Base-by-base conservation (phyloP, 2,113 vertebrate genomes). In the Mesitornis unicolor region DNA sequence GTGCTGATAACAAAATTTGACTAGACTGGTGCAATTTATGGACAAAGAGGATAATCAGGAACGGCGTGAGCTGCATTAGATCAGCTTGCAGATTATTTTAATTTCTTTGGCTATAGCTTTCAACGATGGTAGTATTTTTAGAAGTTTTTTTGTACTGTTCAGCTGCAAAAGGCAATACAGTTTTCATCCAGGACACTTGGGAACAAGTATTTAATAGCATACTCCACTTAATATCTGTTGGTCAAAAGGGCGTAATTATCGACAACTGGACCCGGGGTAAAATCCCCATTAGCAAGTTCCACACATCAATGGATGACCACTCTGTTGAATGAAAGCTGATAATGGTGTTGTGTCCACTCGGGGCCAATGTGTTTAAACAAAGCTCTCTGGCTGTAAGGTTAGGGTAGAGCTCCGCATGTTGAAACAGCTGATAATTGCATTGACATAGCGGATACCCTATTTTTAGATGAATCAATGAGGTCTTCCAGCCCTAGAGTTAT, bases 281-380 rank as follows among this genome's bases (percentile, higher is more conserved):
- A 91, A 91, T 76, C 67, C 91, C 94, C 96, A 83, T 87, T 69
- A 89, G 94, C 93, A 94, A 95, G 87, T 96, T 97, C 96, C 95
- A 96, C 67, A 61, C 74, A 28, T 97, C 94, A 7, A 96, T 97
- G 96, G 65, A 33, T 76, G 91, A 20, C 73, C 77, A 68, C 47
- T 71, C 57, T 43, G 35, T 33, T 36, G 91, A 76, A 56, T 24
- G 91, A 16, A 76, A 93, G 87, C 89, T 84, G 89, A 28, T 76
- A 82, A 95, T 91, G 87, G 95, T 25, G 40, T 24, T 36, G 80
- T 50, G 22, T 16, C 40, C 2, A 6, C 89, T 40, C 76, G 42
- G 57, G 74, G 69, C 60, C 14, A 2, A 35, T 3, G 8, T 31
- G 10, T 13, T 83, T 64, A 60, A 54, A 17, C 80, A 79, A 47